Evolutionary conservation across 1,140 invertebrate species (phyloP).

Genomic region (Diabrotica virgifera): DNA sequence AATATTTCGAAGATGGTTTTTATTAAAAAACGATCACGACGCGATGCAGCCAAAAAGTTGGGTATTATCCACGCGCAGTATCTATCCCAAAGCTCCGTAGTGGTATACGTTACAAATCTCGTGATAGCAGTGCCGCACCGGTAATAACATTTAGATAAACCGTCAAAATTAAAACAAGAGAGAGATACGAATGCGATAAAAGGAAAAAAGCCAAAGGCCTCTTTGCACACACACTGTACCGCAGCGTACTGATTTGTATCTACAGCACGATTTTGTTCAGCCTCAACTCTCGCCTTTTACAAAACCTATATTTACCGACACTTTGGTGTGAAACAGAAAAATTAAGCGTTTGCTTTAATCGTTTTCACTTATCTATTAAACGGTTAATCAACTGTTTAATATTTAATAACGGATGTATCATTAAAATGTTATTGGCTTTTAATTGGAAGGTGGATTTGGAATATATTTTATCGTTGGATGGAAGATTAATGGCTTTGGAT

Average conservation of each 20-base stretch:
- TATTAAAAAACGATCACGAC: no score
- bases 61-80: background rate
- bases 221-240: constrained; percentile 1
- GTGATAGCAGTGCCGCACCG: background rate
- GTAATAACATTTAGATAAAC: background rate
- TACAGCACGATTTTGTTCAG: constrained; percentile 7
- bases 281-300: constrained; percentile 10
- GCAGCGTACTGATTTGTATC: background rate
- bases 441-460: constrained; percentile 22
- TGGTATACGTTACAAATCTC: background rate
- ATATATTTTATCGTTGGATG: constrained; percentile 10
- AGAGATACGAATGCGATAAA: background rate
- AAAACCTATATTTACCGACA: constrained; percentile 24
- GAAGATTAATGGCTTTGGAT: background rate
- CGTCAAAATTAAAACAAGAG: constrained; percentile 2
- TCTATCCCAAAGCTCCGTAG: background rate
- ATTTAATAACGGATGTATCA: constrained; percentile 23
- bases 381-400: constrained; percentile 21
- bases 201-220: constrained; percentile 1
- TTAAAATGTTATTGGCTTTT: constrained; percentile 24
- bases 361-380: constrained; percentile 24
- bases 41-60: no score
- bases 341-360: constrained; percentile 16
- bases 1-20: no score
- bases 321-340: constrained; percentile 21